Conservation (phyloP, 1,140 invertebrate species). For the Drosophila quadrilineata region DNA sequence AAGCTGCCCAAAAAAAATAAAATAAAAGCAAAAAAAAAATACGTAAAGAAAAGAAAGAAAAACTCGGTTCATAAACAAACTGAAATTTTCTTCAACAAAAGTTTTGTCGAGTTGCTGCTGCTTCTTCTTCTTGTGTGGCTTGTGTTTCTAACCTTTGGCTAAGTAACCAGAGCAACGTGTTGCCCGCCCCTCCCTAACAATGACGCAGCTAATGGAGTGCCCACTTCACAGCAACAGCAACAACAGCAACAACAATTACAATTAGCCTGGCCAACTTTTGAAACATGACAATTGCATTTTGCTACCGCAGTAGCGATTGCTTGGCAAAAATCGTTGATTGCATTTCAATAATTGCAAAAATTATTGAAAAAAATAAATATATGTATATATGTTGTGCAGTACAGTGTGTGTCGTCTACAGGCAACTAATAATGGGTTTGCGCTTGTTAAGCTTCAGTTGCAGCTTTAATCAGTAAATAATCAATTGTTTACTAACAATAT, state of each 20-base stretch:
- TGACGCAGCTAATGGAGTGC: conserved; percentile 30
- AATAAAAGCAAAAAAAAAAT: no score
- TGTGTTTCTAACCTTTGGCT: not conserved
- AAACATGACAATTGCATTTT: conserved; percentile 40
- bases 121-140: conserved; percentile 1
- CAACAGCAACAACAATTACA: conserved; percentile 57
- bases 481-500: no score
- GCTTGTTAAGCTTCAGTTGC: no score
- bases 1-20: not conserved
- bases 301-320: no score
- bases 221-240: no score
- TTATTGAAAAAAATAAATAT: not conserved
- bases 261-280: conserved; percentile 16
- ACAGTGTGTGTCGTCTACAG: no score
- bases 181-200: conserved; percentile 23
- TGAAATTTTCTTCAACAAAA: conserved; percentile 57
- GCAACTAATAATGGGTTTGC: no score
- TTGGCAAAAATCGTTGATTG: no score
- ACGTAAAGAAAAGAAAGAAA: not conserved
- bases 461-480: no score
- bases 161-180: not conserved
- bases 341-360: conserved; percentile 6
- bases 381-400: no score
- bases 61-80: conserved; percentile 43
- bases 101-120: conserved; percentile 16